A percentile compares a stretch with the other conserved stretches of the same genome.
Evolutionary conservation across 2,888 invertebrate genomes (phyloP).

Genomic region (Artemia sinica): DNA sequence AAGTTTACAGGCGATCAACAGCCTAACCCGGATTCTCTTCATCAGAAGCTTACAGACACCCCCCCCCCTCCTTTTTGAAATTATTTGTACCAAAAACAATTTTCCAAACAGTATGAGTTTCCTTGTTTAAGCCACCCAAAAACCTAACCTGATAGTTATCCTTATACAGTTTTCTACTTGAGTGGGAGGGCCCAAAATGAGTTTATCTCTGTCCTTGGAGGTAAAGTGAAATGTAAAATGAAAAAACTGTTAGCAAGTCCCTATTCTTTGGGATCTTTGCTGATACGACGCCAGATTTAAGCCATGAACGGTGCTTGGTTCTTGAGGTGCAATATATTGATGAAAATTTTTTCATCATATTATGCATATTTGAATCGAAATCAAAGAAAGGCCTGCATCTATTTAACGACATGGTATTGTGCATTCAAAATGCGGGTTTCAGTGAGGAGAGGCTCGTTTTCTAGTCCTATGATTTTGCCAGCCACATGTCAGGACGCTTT

Average conservation of each 20-base stretch:
- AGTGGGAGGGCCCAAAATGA: not conserved
- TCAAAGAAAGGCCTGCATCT: not conserved
- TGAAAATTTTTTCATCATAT: not conserved
- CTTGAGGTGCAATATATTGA: not conserved
- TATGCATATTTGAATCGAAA: not conserved
- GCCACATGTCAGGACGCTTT: not conserved
- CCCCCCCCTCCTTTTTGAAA: no score
- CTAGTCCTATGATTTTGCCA: constrained; percentile 6
- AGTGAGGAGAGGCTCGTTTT: not conserved
- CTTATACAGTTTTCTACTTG: not conserved
- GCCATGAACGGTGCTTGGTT: no score
- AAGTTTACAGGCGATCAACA: no score
- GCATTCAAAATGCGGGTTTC: not conserved
- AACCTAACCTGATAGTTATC: no score
- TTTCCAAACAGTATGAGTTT: no score
- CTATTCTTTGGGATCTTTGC: constrained; percentile 11
- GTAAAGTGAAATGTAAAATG: not conserved
- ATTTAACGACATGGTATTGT: not conserved
- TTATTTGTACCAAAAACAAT: no score
- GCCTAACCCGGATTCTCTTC: no score
- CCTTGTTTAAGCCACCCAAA: no score
- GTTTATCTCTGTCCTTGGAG: constrained; percentile 7
- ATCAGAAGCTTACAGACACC: no score
- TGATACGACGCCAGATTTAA: not conserved
- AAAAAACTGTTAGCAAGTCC: not conserved